phyloP scores from a whole-genome alignment of 1,140 invertebrate genomes.

The Glossosoma conforme region DNA sequence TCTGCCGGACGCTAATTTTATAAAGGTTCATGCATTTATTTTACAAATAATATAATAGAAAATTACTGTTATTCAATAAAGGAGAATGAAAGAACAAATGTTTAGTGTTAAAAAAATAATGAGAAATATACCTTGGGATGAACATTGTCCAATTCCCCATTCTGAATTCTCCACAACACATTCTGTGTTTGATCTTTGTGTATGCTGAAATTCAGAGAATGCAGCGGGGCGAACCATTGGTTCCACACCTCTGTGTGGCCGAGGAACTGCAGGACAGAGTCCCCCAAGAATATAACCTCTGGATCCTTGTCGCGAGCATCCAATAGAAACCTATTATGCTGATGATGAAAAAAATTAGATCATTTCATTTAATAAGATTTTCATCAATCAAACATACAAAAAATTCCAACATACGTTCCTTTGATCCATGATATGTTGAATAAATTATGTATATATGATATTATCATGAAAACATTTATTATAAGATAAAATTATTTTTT shows the following conservation, averaged over 20 bases:
- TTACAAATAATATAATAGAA: conserved; percentile 31
- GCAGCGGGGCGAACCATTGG: conserved; percentile 79
- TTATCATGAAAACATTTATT: too few species aligned
- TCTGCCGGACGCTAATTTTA: too few species aligned
- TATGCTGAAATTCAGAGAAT: conserved; percentile 88
- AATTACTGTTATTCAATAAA: conserved; percentile 14
- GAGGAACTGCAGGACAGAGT: conserved; percentile 76
- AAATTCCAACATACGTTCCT: not conserved
- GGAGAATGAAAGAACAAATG: conserved; percentile 4
- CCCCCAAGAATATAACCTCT: conserved; percentile 87
- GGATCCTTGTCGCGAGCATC: conserved; percentile 82
- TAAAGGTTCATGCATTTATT: too few species aligned
- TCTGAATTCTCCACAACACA: conserved; percentile 81
- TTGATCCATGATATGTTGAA: not conserved
- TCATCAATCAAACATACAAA: not conserved
- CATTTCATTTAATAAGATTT: not conserved
- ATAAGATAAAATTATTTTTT: too few species aligned
- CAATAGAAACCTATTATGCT: conserved; percentile 77
- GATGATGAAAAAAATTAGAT: conserved; percentile 36
- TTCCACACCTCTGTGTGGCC: conserved; percentile 79
- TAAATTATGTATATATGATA: not conserved
- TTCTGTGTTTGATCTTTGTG: conserved; percentile 82
- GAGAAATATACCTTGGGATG: conserved; percentile 70
- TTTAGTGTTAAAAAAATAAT: conserved; percentile 11
- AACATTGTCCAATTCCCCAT: conserved; percentile 83